Evolutionary conservation across 2,888 invertebrate genomes (phyloP), one percentile per base, ranked within the genome.

Genomic region (Mycalesis mineus): DNA sequence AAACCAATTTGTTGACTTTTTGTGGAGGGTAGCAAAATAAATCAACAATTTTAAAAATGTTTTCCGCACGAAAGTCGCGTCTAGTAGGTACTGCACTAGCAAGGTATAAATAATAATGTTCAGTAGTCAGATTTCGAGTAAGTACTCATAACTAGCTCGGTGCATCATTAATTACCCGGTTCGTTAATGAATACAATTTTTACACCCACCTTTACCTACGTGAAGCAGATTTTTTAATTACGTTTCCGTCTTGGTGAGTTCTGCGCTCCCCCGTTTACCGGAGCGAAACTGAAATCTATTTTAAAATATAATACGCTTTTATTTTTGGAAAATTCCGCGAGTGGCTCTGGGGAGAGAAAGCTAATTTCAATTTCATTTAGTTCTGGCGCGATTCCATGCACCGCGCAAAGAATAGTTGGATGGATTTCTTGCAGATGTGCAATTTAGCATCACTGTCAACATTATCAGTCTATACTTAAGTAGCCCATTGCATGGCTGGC

Each of bases 361-460:
- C 88, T 88, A 88, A 88, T 88, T 88, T 88, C 88, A 88, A 88
- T 88, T 88, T 88, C 88, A 88, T 88, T 88, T 88, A 88, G 88
- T 87, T 85, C 88, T 88, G 88, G 88, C 88, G 88, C 85, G 78
- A 81, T 84, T 88, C 88, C 88, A 88, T 88, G 86, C 82, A 82
- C 78, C 78, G 74, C 61, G 51, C 84, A 82, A 55, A 86, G 88
- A 86, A 11, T 56, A 61, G 48, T 14, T 49, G 11, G 11, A 33
- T 49, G 66, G 22, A 50, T n/a, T 22, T 41, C n/a, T 13, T 31
- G 22, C 53, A 52, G 57, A 61, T 39, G 28, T 52, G 48, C 15
- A 42, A 57, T 51, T 29, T 45, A 31, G 1, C 36, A n/a, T n/a
- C n/a, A n/a, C n/a, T n/a, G n/a, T n/a, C n/a, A n/a, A n/a, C n/a